A percentile compares a stretch with the other conserved stretches of the same genome.
Evolutionary conservation across 2,113 vertebrate genomes (phyloP).

Genomic region (Sinocyclocheilus anophthalmus): DNA sequence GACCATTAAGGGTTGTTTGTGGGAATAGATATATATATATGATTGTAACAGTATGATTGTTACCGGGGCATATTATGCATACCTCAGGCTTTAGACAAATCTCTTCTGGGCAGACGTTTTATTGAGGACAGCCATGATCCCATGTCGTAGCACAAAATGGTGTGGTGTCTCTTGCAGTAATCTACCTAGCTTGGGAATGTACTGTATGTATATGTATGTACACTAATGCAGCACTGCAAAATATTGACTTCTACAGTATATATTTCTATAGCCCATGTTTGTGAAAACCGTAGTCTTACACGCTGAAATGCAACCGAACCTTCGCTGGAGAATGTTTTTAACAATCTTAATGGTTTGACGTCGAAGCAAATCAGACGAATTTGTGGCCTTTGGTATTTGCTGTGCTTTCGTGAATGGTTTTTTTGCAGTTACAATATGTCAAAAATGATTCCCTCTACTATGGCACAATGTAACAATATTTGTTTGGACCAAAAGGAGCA

Average conservation of each 20-base stretch:
- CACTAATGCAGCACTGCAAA: slow-evolving; percentile 42
- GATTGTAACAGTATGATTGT: slow-evolving; percentile 74
- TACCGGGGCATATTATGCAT: slow-evolving; percentile 78
- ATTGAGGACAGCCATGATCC: slow-evolving; percentile 53
- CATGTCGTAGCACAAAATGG: slow-evolving; percentile 43
- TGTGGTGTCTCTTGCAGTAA: slow-evolving; percentile 45
- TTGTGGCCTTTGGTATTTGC: slow-evolving; percentile 74
- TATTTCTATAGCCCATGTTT: slow-evolving; percentile 62
- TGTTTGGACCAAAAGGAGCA: slow-evolving; percentile 22
- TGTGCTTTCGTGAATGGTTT: slow-evolving; percentile 37
- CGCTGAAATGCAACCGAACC: slow-evolving; percentile 41
- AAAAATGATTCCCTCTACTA: slow-evolving; percentile 4
- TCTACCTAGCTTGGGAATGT: slow-evolving; percentile 48
- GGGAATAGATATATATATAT: background rate
- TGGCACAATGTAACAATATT: slow-evolving; percentile 14
- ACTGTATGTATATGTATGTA: slow-evolving; percentile 47
- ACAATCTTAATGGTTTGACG: slow-evolving; percentile 66
- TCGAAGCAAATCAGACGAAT: slow-evolving; percentile 66
- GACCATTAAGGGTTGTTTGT: background rate
- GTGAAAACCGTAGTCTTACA: slow-evolving; percentile 64
- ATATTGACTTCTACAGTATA: slow-evolving; percentile 60
- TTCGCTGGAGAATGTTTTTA: slow-evolving; percentile 46
- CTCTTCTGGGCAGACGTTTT: slow-evolving; percentile 54
- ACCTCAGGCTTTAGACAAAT: slow-evolving; percentile 79
- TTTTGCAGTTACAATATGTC: slow-evolving; percentile 12